Percentiles rank a stretch among this genome's conserved stretches.
Evolutionary conservation across 2,797 vertebrate species (phyloP).

Genomic region (Sebastes vulpes): DNA sequence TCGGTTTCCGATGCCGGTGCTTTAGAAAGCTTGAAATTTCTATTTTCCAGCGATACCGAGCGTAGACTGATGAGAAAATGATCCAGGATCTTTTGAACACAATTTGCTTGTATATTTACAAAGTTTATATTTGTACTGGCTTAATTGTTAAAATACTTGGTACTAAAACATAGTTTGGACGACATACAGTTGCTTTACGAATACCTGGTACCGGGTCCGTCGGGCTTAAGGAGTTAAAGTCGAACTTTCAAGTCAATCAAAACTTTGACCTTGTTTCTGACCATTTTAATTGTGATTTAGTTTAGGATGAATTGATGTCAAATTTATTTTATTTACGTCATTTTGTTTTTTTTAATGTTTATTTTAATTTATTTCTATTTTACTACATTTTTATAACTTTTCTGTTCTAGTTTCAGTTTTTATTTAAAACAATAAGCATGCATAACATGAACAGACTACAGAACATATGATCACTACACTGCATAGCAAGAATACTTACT

Average conservation of each 20-base stretch:
- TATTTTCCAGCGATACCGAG: background rate
- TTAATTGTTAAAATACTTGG: background rate
- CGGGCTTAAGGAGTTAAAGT: no score
- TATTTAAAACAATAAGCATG: background rate
- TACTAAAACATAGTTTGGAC: background rate
- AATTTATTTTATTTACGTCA: background rate
- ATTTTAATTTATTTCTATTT: background rate
- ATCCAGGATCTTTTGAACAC: no score
- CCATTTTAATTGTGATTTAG: background rate
- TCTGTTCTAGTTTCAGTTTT: background rate
- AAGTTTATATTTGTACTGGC: background rate
- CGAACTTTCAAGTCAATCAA: no score
- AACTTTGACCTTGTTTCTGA: background rate
- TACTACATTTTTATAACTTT: background rate
- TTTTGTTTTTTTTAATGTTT: background rate
- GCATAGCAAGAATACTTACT: background rate
- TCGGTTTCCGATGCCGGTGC: no score
- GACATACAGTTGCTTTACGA: background rate
- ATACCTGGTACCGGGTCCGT: no score
- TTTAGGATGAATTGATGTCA: background rate
- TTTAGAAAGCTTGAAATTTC: background rate
- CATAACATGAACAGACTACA: no score
- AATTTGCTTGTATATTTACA: fast-evolving
- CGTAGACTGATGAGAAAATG: no score
- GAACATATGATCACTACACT: background rate